A percentile compares a stretch with the other conserved stretches of the same genome.
Evolutionary conservation across 1,140 invertebrate species (phyloP).

Genomic region (Drosophila setifemur): DNA sequence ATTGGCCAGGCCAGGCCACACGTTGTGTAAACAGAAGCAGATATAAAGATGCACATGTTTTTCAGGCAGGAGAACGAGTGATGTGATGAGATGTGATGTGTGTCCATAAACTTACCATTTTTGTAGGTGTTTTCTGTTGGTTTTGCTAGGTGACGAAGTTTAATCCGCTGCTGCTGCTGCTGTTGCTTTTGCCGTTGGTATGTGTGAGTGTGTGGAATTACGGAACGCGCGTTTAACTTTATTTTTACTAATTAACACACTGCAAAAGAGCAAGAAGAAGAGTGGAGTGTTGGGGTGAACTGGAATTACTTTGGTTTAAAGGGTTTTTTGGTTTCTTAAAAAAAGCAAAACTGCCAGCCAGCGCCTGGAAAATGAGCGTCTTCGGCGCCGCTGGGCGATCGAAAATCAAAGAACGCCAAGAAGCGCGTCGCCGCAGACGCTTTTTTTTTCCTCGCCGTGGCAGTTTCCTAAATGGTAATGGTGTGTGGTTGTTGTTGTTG

Average conservation of each 20-base stretch:
- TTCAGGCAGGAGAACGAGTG: too few species aligned
- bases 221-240: slow-evolving; percentile 63
- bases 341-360: slow-evolving; percentile 12
- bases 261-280: slow-evolving; percentile 49
- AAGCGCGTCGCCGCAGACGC: slow-evolving; percentile 19
- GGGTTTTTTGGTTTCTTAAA: not conserved
- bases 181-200: slow-evolving; percentile 50
- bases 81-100: too few species aligned
- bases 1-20: slow-evolving; percentile 17
- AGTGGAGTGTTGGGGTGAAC: not conserved
- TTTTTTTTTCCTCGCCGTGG: slow-evolving; percentile 54
- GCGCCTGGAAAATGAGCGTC: slow-evolving; percentile 11
- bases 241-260: slow-evolving; percentile 44
- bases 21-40: slow-evolving; percentile 54
- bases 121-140: slow-evolving; percentile 58
- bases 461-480: slow-evolving; percentile 42
- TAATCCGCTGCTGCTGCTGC: slow-evolving; percentile 72
- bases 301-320: slow-evolving; percentile 7
- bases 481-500: slow-evolving; percentile 39
- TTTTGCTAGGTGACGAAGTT: slow-evolving; percentile 72
- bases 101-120: slow-evolving; percentile 68
- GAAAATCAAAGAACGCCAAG: slow-evolving; percentile 10
- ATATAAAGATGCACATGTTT: slow-evolving; percentile 29
- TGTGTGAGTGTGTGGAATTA: slow-evolving; percentile 75
- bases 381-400: not conserved